Base-by-base conservation (phyloP, 2,888 invertebrate species). In the Drosophila mayaguana region DNA sequence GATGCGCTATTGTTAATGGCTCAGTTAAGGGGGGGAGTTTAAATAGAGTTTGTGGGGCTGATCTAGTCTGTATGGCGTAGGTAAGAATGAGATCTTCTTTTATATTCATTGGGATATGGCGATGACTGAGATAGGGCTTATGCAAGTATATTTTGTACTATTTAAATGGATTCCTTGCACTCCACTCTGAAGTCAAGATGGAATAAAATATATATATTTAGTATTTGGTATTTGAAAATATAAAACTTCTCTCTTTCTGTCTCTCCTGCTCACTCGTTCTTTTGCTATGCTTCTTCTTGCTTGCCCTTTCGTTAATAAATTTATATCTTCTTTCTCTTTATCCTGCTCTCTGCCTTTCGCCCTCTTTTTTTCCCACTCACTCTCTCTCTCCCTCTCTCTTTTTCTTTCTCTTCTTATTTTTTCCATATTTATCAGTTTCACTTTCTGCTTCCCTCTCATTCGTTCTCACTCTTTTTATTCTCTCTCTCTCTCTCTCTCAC, bases 361-460 rank as follows among this genome's bases (percentile, higher is more conserved):
- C 1, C 2, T 14, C 6, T 7, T 0, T 3, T 0, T 20, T 3
- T 22, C 16, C 1, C 14, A 14, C 12, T 22, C 22, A 3, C 18
- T 18, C 11, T 7, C 2, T 43, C 12, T 20, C 9, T 6, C 43
- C 0, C 7, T 20, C 11, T 42, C 11, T 12, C 18, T 43, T 2
- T 20, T 6, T 28, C 7, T 28, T 3, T 7, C 28, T 28, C 7
- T 28, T 7, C 7, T 25, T n/a, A n/a, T n/a, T n/a, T n/a, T n/a
- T n/a, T n/a, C n/a, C n/a, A n/a, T n/a, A n/a, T n/a, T n/a, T n/a
- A n/a, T n/a, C n/a, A n/a, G n/a, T n/a, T n/a, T n/a, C n/a, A n/a
- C n/a, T n/a, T n/a, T n/a, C n/a, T n/a, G n/a, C n/a, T 25, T 25
- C 25, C 25, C 25, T 25, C 25, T 25, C 25, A 5, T 5, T 25